Evolutionary conservation across 1,140 invertebrate species (phyloP).

Genomic region (Lordiphosa clarofinis): DNA sequence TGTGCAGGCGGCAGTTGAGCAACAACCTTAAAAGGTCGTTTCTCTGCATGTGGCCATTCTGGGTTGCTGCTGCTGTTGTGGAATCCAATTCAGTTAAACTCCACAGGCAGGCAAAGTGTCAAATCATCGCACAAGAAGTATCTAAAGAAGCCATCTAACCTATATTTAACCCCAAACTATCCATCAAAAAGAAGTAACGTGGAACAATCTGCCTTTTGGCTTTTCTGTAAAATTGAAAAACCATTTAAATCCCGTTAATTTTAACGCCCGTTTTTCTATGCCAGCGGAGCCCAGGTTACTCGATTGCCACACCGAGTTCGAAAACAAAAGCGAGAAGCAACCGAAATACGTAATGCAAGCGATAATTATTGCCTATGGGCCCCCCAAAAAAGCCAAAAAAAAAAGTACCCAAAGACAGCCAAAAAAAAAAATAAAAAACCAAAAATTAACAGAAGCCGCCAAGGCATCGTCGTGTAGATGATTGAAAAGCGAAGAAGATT

Average conservation of each 20-base stretch:
- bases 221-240: slow-evolving; percentile 71
- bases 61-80: slow-evolving; percentile 16
- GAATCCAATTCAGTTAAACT: slow-evolving; percentile 19
- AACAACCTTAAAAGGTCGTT: slow-evolving; percentile 76
- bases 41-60: slow-evolving; percentile 17
- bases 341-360: slow-evolving; percentile 73
- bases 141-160: slow-evolving; percentile 62
- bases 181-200: slow-evolving; percentile 53
- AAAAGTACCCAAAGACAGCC: slow-evolving; percentile 13
- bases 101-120: slow-evolving; percentile 50
- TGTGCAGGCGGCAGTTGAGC: slow-evolving; percentile 36
- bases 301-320: slow-evolving; percentile 51
- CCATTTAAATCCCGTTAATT: slow-evolving; percentile 74
- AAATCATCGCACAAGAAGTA: slow-evolving; percentile 58
- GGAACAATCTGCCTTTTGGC: slow-evolving; percentile 28
- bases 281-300: slow-evolving; percentile 50
- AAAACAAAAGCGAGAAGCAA: slow-evolving; percentile 71
- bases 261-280: slow-evolving; percentile 73
- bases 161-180: slow-evolving; percentile 77
- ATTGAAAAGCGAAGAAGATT: slow-evolving; percentile 72
- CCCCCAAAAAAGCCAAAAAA: slow-evolving; percentile 21
- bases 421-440: slow-evolving; percentile 16
- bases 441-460: slow-evolving; percentile 49
- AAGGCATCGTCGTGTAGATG: slow-evolving; percentile 51
- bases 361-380: slow-evolving; percentile 74